Evolutionary conservation across 1,140 invertebrate genomes (phyloP).

Genomic region (Samia ricini): DNA sequence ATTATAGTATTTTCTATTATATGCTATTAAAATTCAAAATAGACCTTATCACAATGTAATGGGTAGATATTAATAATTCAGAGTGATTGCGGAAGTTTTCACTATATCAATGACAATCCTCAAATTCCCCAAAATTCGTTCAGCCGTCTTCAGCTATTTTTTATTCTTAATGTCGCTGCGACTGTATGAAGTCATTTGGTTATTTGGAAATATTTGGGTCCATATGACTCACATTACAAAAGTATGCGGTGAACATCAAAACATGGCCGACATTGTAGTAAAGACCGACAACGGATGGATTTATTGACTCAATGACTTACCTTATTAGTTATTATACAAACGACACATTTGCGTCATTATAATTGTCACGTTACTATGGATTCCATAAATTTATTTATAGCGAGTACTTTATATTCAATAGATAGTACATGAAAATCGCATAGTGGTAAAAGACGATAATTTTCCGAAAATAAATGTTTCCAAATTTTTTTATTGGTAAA

Average conservation of each 20-base stretch:
- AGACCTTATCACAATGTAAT: no score
- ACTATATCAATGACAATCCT: no score
- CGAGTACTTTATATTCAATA: no score
- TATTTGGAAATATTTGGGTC: conserved; percentile 32
- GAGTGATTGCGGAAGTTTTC: no score
- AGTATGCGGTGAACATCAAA: conserved; percentile 31
- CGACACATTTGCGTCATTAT: conserved; percentile 5
- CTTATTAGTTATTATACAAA: conserved; percentile 17
- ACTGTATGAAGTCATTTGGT: conserved; percentile 34
- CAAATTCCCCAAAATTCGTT: no score
- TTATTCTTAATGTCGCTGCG: conserved; percentile 25
- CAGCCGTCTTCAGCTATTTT: conserved; percentile 12
- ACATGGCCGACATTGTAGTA: conserved; percentile 4
- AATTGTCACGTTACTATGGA: background rate
- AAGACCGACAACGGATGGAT: conserved; percentile 16
- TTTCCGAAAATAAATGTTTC: no score
- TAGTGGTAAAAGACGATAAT: no score
- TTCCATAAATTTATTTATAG: background rate
- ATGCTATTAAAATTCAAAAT: no score
- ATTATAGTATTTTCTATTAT: no score
- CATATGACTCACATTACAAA: conserved; percentile 22
- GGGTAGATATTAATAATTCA: no score
- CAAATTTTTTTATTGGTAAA: no score
- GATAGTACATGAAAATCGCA: no score
- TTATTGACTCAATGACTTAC: conserved; percentile 17